Base-by-base conservation (phyloP, 2,888 invertebrate species). In the Caenorhabditis sp. region DNA sequence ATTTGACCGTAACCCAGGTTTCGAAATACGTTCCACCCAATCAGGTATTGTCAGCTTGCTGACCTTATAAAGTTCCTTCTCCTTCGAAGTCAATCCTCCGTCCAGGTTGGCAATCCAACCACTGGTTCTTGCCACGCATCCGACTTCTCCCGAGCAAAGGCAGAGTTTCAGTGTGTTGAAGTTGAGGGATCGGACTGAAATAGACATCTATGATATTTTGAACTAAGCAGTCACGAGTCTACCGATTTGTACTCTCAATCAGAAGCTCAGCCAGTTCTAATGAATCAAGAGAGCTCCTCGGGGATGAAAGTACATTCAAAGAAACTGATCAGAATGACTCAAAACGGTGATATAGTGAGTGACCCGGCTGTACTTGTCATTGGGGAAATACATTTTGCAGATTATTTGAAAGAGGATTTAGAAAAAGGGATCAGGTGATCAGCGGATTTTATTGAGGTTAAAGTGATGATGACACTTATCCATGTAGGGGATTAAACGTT, bases 131-230 rank as follows among this genome's bases (percentile, higher is more conserved):
- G 49, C 59, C 6, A 28, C 41, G 41, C 80, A 80, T n/a, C 80
- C 80, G 7, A 22, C 19, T 31, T 66, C 72, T 22, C 6, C 16
- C 3, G 80, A 68, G 73, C 80, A 80, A 7, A 41, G 7, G 14
- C 80, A 80, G 2, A 80, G 16, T 14, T 28, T 73, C 7, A 80
- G 2, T 0, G 14, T 7, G 19, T 24, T 24, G 24, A 51, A 68
- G 16, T 73, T 28, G 28, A 73, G 10, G 14, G 51, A 14, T n/a
- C 14, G 47, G 24, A 70, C 79, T 79, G 79, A 44, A 79, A 79
- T 54, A 24, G 16, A 10, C n/a, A 58, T 44, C 35, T 35, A 12
- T 10, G 12, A 38, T 38, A 7, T 10, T 7, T 38, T 38, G 10
- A 12, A 38, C 12, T 7, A 5, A 7, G 12, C 2, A 38, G 38